A percentile compares a stretch with the other conserved stretches of the same genome.
These are phyloP conservation scores for Noctua fimbriata DNA, from an alignment of 2,888 invertebrate species.

Conservation along the genomic window DNA sequence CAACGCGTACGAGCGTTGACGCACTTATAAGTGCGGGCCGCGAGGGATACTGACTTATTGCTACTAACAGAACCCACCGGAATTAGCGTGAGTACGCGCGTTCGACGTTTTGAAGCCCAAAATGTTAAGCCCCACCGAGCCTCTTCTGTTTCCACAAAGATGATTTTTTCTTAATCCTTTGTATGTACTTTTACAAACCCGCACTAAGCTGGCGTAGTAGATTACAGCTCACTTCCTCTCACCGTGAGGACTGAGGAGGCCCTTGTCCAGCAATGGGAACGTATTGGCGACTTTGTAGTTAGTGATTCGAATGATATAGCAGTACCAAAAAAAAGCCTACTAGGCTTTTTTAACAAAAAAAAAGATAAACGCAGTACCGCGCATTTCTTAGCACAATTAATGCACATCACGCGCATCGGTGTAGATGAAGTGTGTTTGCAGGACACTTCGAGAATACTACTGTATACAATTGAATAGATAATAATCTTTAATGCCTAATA, in stretches of 20 bases:
- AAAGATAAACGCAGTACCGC: slow-evolving; percentile 12
- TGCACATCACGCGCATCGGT: slow-evolving; percentile 55
- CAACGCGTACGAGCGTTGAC: neutral
- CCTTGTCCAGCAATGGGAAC: neutral
- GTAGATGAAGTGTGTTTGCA: slow-evolving; percentile 58
- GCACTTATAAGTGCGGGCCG: neutral
- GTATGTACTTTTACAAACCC: neutral
- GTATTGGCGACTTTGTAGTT: neutral
- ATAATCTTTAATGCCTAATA: slow-evolving; percentile 24
- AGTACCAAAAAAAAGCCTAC: neutral
- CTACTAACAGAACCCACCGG: neutral
- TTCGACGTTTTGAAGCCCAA: neutral
- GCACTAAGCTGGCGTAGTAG: neutral
- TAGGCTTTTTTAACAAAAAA: neutral
- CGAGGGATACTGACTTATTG: neutral
- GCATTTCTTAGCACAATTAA: slow-evolving; percentile 40
- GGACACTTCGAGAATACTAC: slow-evolving; percentile 47
- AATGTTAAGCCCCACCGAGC: neutral
- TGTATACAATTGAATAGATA: slow-evolving; percentile 44
- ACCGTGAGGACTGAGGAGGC: neutral
- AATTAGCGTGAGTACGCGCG: neutral
- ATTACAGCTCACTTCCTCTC: neutral
- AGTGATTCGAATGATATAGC: neutral
- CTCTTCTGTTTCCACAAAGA: neutral
- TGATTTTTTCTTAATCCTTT: neutral